Conservation (phyloP, 1,140 invertebrate species). For the Drosophila pseudoananassae region DNA sequence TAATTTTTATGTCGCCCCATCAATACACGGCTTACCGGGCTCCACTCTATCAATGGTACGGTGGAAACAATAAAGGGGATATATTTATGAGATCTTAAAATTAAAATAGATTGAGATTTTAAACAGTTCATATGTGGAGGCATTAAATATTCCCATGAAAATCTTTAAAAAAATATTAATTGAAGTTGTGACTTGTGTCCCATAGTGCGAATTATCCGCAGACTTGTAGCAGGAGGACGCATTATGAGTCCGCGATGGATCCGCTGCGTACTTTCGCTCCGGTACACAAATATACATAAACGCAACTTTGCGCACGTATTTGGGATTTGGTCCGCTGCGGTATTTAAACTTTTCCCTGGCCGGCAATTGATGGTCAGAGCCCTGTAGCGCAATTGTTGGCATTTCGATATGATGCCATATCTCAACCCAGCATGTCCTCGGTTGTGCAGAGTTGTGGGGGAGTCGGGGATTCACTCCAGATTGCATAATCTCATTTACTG, state of each 20-base stretch:
- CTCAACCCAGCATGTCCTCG: neutral
- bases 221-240: constrained; percentile 19
- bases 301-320: constrained; percentile 70
- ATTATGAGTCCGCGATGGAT: constrained; percentile 35
- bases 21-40: constrained; percentile 26
- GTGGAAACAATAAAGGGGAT: constrained; percentile 6
- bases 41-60: constrained; percentile 12
- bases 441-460: constrained; percentile 5
- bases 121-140: too few species aligned
- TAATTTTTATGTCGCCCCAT: constrained; percentile 50
- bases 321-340: constrained; percentile 60
- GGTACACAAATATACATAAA: constrained; percentile 62
- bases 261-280: constrained; percentile 46
- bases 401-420: constrained; percentile 44
- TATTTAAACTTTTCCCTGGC: constrained; percentile 57
- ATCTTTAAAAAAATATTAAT: neutral
- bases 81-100: neutral
- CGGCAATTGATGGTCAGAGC: constrained; percentile 44
- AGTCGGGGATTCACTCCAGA: constrained; percentile 2
- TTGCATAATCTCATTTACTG: constrained; percentile 64
- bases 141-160: neutral
- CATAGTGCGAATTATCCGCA: constrained; percentile 46
- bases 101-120: neutral
- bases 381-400: constrained; percentile 27
- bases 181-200: neutral